phyloP scores from a whole-genome alignment of 2,113 vertebrate species.

The Halichoeres trimaculatus region DNA sequence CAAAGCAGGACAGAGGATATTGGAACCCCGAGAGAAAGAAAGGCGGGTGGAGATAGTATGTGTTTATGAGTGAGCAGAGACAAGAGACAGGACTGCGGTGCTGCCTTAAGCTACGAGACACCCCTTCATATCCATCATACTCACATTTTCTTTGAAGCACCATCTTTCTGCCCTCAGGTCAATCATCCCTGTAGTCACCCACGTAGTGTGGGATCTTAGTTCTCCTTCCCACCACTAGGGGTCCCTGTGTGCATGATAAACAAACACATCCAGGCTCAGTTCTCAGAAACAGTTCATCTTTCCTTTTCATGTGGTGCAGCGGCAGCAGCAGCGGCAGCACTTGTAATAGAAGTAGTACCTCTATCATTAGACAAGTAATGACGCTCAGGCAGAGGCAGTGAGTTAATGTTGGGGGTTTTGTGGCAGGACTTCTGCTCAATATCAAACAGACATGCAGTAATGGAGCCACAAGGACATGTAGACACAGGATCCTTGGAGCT shows the following conservation, averaged over 20 bases:
- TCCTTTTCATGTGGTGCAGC: constrained; percentile 43
- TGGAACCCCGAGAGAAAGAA: constrained; percentile 62
- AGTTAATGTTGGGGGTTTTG: constrained; percentile 53
- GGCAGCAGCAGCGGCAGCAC: constrained; percentile 11
- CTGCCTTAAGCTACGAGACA: constrained; percentile 52
- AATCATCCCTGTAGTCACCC: constrained; percentile 22
- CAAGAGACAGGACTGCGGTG: constrained; percentile 39
- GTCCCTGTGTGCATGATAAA: constrained; percentile 75
- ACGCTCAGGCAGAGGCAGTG: constrained; percentile 22
- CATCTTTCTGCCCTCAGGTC: constrained; percentile 24
- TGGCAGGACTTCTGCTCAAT: constrained; percentile 55
- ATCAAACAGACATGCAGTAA: constrained; percentile 50
- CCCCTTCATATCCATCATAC: constrained; percentile 64
- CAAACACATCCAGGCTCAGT: constrained; percentile 21
- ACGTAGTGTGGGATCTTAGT: constrained; percentile 1
- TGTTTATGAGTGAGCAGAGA: constrained; percentile 44
- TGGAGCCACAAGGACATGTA: constrained; percentile 65
- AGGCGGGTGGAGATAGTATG: constrained; percentile 57
- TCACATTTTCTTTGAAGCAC: constrained; percentile 57
- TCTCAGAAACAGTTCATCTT: constrained; percentile 17
- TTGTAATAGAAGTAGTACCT: constrained; percentile 34
- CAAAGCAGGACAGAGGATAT: constrained; percentile 75
- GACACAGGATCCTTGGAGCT: constrained; percentile 55
- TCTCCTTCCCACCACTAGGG: constrained; percentile 76
- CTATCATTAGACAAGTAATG: constrained; percentile 48